A percentile compares a stretch with the other conserved stretches of the same genome.
Evolutionary conservation across 2,888 invertebrate genomes (phyloP).

Genomic region (Bunonema sp.): DNA sequence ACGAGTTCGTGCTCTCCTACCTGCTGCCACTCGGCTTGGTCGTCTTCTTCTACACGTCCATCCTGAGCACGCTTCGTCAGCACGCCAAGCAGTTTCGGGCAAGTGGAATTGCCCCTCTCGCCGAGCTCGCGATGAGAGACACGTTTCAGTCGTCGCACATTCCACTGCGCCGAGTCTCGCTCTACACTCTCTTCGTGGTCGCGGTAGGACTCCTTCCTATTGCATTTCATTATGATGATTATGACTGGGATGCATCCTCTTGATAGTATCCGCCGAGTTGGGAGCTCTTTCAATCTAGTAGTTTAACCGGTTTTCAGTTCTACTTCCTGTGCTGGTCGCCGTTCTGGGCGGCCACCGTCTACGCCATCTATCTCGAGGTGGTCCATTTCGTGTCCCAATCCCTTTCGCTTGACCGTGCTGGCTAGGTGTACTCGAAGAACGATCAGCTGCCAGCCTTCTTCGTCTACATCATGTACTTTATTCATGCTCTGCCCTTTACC

Average conservation of each 20-base stretch:
- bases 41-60: conserved; percentile 32
- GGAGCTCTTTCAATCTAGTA: no score
- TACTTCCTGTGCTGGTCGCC: conserved; percentile 42
- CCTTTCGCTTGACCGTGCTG: no score
- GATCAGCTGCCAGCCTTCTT: conserved; percentile 9
- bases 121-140: no score
- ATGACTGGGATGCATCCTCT: no score
- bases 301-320: no score
- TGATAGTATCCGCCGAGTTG: no score
- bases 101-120: neutral
- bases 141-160: conserved; percentile 35
- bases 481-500: conserved; percentile 40
- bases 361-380: conserved; percentile 35
- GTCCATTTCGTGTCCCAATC: no score
- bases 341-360: conserved; percentile 37
- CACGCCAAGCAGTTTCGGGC: no score
- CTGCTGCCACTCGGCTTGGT: conserved; percentile 34
- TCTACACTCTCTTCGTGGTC: conserved; percentile 39
- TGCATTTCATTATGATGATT: no score
- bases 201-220: no score
- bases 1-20: conserved; percentile 35
- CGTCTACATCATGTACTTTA: conserved; percentile 41
- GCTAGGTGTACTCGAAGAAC: no score
- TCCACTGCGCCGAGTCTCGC: conserved; percentile 35
- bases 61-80: conserved; percentile 27